Conservation (phyloP, 2,113 vertebrate species). For the Malurus cyaneus region DNA sequence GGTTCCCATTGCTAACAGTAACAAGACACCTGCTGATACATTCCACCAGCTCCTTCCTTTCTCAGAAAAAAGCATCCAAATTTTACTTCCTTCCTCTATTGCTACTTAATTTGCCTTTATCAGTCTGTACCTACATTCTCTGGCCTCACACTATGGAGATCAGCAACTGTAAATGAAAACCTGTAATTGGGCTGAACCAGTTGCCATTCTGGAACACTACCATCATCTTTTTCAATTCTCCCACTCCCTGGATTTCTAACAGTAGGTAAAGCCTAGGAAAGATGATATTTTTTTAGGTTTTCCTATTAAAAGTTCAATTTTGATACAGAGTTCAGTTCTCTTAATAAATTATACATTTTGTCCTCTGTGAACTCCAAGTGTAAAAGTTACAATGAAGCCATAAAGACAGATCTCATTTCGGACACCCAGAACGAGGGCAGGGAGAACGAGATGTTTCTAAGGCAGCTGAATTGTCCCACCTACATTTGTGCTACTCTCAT, state of each 20-base stretch:
- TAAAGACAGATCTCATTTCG: not conserved
- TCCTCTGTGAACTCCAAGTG: not conserved
- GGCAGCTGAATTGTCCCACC: not conserved
- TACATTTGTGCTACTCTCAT: not conserved
- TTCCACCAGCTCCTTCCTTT: not conserved
- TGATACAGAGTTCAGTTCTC: not conserved
- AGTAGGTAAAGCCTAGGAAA: not conserved
- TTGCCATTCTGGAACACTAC: not conserved
- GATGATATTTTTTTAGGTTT: not conserved
- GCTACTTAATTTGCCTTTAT: not conserved
- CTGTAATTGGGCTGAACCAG: not conserved
- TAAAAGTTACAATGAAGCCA: not conserved
- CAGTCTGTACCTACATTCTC: not conserved
- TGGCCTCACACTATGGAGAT: not conserved
- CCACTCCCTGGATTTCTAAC: not conserved
- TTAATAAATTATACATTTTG: conserved; percentile 5
- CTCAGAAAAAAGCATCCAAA: not conserved
- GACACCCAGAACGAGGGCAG: not conserved
- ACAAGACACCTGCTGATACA: not conserved
- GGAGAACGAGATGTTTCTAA: not conserved
- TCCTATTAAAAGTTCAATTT: not conserved
- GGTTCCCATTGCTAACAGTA: not conserved
- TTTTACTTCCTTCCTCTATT: not conserved
- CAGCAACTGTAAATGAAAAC: not conserved
- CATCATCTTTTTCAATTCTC: not conserved